Base-by-base conservation (phyloP, 2,888 invertebrate genomes). In the Acronicta leporina region DNA sequence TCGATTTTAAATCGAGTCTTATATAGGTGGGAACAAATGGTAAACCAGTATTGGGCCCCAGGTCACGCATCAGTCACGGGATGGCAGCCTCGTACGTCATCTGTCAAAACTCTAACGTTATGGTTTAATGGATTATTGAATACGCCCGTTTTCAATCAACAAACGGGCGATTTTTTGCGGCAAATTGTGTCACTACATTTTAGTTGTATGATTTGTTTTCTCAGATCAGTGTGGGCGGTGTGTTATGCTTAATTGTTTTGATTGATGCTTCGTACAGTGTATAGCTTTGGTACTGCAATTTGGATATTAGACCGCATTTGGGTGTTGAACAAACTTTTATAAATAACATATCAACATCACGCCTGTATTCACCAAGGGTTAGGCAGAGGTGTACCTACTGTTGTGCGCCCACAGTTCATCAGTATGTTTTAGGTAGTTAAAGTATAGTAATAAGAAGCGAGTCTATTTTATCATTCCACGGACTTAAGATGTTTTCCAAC, bases 81-180 rank as follows among this genome's bases (percentile, higher is more conserved):
- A 63, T 69, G 75, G 72, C 77, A 80, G 73, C 69, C 75, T 83
- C 82, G 80, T 84, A 81, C 82, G 85, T 86, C 86, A 87, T 82
- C 83, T 88, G 91, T 91, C 90, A 89, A 87, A 90, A 88, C 84
- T 80, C 79, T 79, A 80, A 75, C 84, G 83, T 78, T 82, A 82
- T 70, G 83, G 80, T 83, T 81, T 87, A 89, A 92, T 91, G 87
- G 87, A 87, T 89, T 89, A 91, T 88, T 87, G 87, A 88, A 87
- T 84, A 86, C 87, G 86, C 82, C 86, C 81, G 84, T 86, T 90
- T 86, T 82, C 83, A 86, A 89, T 89, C 83, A 80, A 82, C 82
- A 81, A 76, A 77, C 74, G 75, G 43, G 73, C 65, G 67, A 79
- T 85, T 89, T 90, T 90, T 88, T 85, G 82, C 81, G 69, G 53